Percentiles rank a stretch among this genome's conserved stretches.
phyloP scores from a whole-genome alignment of 2,797 vertebrate genomes.

The Pseudomugil gertrudae region DNA sequence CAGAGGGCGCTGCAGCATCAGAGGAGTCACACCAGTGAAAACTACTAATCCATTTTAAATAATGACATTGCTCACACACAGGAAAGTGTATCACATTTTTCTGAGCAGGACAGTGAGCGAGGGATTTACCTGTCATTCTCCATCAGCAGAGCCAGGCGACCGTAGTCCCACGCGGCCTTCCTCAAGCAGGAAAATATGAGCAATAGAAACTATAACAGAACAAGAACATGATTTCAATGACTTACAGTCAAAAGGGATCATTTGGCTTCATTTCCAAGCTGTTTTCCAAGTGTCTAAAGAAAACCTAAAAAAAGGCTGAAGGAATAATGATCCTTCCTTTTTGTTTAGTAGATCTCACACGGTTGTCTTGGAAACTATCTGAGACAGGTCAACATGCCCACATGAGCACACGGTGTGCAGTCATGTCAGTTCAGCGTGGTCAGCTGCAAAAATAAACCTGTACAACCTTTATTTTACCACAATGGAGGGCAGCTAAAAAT shows the following conservation, averaged over 20 bases:
- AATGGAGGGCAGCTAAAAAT: neutral
- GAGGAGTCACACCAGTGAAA: constrained; percentile 12
- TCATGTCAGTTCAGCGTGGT: constrained; percentile 50
- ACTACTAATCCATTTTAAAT: constrained; percentile 52
- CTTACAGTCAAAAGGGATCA: constrained; percentile 8
- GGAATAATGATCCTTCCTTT: constrained; percentile 52
- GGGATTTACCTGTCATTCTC: constrained; percentile 90
- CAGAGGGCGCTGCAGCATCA: constrained; percentile 67
- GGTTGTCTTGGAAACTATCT: constrained; percentile 85
- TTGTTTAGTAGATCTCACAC: constrained; percentile 57
- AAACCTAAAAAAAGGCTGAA: constrained; percentile 41
- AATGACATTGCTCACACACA: constrained; percentile 32
- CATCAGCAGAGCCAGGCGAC: constrained; percentile 93
- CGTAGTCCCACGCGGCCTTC: constrained; percentile 98
- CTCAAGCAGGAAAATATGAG: constrained; percentile 95
- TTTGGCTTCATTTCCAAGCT: neutral
- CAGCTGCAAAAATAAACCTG: constrained; percentile 41
- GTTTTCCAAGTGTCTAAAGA: constrained; percentile 1
- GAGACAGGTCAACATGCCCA: constrained; percentile 69
- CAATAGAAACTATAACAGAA: constrained; percentile 85
- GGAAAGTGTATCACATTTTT: neutral
- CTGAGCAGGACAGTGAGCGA: neutral
- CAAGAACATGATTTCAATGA: constrained; percentile 18
- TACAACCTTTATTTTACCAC: constrained; percentile 25
- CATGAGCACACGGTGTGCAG: constrained; percentile 42